Evolutionary conservation across 1,140 invertebrate species (phyloP).

Genomic region (Armadillidium nasatum): DNA sequence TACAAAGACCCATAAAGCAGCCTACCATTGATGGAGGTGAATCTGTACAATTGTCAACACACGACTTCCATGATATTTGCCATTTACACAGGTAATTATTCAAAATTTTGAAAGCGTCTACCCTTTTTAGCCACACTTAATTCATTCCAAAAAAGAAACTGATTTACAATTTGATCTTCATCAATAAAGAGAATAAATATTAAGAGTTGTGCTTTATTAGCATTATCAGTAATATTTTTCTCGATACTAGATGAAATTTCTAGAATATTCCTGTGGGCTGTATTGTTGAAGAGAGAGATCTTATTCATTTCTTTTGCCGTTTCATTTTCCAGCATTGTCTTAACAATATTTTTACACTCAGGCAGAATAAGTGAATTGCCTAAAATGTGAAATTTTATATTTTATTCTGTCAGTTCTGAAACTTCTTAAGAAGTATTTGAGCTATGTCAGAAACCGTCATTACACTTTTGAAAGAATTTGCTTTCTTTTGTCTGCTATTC

Average conservation of each 20-base stretch:
- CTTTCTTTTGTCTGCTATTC: background rate
- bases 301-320: background rate
- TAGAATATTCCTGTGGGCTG: background rate
- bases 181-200: too few relatives aligned
- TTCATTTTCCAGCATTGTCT: conserved; percentile 12
- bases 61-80: conserved; percentile 21
- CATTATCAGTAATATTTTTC: too few relatives aligned
- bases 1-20: too few relatives aligned
- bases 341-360: background rate
- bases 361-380: conserved; percentile 15
- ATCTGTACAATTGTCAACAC: conserved; percentile 18
- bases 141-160: too few relatives aligned
- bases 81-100: conserved; percentile 9
- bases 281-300: background rate
- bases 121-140: too few relatives aligned
- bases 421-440: conserved; percentile 11
- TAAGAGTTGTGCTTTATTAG: too few relatives aligned
- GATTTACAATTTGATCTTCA: too few relatives aligned
- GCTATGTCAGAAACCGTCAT: conserved; percentile 16
- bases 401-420: conserved; percentile 4
- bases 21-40: conserved; percentile 1
- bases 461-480: background rate
- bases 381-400: conserved; percentile 8
- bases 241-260: background rate
- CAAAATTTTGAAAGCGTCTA: background rate